Percentiles rank a stretch among this genome's conserved stretches.
Evolutionary conservation across 2,797 vertebrate species (phyloP).

Genomic region (Paramormyrops hopkinsi): DNA sequence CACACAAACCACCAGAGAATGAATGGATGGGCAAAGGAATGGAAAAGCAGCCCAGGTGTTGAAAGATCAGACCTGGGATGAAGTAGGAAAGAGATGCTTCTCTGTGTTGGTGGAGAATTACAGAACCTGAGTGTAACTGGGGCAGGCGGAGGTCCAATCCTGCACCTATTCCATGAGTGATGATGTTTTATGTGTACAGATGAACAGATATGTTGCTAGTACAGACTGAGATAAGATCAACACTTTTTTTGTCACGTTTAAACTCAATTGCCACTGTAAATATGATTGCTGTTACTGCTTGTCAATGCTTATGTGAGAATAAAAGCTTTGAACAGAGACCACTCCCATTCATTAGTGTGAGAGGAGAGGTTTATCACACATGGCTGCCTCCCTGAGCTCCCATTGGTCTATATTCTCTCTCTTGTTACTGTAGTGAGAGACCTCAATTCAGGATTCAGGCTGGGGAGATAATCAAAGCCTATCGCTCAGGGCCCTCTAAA

Average conservation of each 20-base stretch:
- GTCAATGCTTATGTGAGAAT: constrained; percentile 30
- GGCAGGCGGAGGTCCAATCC: not conserved
- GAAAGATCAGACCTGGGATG: not conserved
- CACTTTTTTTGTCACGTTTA: not conserved
- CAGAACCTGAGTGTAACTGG: not conserved
- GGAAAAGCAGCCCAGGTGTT: not conserved
- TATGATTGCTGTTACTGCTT: constrained; percentile 16
- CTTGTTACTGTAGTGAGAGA: not conserved
- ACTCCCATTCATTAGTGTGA: not conserved
- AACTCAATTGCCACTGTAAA: not conserved
- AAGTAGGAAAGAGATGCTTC: not conserved
- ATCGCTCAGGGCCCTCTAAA: not conserved
- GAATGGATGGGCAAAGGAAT: not conserved
- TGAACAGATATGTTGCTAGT: not conserved
- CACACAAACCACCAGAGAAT: not conserved
- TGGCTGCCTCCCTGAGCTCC: not conserved
- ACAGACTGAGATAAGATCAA: not conserved
- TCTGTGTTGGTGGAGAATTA: not conserved
- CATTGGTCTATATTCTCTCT: not conserved
- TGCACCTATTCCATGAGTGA: not conserved
- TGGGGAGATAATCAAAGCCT: not conserved
- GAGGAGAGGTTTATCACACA: not conserved
- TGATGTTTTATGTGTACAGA: not conserved
- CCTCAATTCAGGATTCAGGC: not conserved
- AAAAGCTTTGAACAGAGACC: constrained; percentile 12